Conservation (phyloP, 2,797 vertebrate species). For the Miichthys miiuy region DNA sequence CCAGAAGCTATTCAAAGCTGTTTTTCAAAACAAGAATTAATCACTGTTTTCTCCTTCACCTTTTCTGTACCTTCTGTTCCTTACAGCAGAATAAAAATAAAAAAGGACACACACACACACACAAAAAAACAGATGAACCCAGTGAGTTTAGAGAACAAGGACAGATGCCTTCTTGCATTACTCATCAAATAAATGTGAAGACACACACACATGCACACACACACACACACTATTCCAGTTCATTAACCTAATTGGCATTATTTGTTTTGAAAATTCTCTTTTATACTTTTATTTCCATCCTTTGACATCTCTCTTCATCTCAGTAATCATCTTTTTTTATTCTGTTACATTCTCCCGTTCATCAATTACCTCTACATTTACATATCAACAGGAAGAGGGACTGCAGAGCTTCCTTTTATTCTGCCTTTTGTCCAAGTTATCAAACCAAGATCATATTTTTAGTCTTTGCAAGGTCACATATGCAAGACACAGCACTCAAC, state of each 20-base stretch:
- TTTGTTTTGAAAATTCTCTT: conserved; percentile 40
- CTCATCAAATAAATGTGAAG: conserved; percentile 34
- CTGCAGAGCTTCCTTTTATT: conserved; percentile 18
- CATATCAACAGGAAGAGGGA: conserved; percentile 19
- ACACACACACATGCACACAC: neutral
- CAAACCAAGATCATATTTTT: conserved; percentile 34
- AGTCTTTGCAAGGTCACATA: conserved; percentile 38
- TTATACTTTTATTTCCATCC: conserved; percentile 21
- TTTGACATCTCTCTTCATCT: conserved; percentile 39
- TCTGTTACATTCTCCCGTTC: conserved; percentile 48
- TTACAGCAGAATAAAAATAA: conserved; percentile 4
- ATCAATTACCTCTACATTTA: conserved; percentile 34
- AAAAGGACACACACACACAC: neutral
- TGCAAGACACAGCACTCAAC: conserved; percentile 42
- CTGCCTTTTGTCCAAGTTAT: conserved; percentile 33
- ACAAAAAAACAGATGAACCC: neutral
- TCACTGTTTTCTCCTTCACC: neutral
- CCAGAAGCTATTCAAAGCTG: neutral
- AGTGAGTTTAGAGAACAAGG: conserved; percentile 1
- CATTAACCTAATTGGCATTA: conserved; percentile 49
- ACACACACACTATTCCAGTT: conserved; percentile 33
- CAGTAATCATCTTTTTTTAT: conserved; percentile 48
- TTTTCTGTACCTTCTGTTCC: neutral
- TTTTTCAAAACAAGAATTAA: neutral
- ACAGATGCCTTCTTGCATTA: conserved; percentile 21